Conservation (phyloP, 2,797 vertebrate genomes). For the Poecilia picta region DNA sequence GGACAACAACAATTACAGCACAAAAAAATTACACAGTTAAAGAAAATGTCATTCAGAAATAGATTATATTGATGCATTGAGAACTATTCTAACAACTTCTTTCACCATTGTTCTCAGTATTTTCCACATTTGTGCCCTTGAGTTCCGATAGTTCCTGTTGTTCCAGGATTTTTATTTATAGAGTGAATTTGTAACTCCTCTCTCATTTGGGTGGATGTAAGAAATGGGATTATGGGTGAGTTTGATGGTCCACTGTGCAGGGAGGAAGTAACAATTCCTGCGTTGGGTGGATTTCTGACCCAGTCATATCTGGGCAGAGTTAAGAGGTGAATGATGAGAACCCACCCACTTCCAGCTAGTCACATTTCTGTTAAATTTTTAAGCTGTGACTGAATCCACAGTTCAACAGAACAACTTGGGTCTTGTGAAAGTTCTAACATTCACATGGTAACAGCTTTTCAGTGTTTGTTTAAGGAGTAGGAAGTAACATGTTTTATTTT, state of each 20-base stretch:
- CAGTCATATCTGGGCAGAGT: conserved; percentile 30
- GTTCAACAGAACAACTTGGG: neutral
- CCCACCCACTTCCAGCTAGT: conserved; percentile 32
- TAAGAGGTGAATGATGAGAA: conserved; percentile 27
- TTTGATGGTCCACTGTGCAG: conserved; percentile 32
- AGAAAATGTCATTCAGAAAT: neutral
- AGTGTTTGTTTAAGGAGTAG: neutral
- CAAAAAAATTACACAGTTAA: too few species aligned
- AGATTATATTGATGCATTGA: too few species aligned
- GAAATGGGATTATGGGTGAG: conserved; percentile 45
- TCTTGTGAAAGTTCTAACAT: neutral
- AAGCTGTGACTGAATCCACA: neutral
- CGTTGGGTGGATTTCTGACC: conserved; percentile 41
- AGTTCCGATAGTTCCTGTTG: conserved; percentile 55
- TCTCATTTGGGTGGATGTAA: conserved; percentile 53
- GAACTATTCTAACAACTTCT: too few species aligned
- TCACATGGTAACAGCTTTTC: neutral
- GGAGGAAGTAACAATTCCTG: conserved; percentile 56
- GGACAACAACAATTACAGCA: too few species aligned
- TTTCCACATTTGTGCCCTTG: conserved; percentile 53
- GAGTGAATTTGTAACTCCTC: conserved; percentile 45
- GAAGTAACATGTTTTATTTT: conserved; percentile 1
- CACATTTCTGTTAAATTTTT: conserved; percentile 27
- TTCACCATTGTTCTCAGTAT: conserved; percentile 38
- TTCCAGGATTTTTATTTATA: conserved; percentile 51